These are phyloP conservation scores for Peromyscus californicus DNA, from an alignment of 2,113 vertebrate genomes.

Conservation along the genomic window DNA sequence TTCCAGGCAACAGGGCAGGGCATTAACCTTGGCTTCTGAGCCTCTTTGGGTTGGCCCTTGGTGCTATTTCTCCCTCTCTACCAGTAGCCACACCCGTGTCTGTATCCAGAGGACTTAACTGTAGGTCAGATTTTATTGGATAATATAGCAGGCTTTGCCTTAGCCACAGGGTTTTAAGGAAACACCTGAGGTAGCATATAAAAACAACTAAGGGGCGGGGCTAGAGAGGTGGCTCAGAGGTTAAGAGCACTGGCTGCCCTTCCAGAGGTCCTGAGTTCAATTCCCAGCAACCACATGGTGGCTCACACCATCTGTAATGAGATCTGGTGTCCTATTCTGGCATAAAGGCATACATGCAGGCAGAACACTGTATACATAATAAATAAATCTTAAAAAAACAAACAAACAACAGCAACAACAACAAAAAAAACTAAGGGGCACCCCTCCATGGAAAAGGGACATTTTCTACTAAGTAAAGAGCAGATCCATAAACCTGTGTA, in stretches of 20 bases:
- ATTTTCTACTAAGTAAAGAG: neutral
- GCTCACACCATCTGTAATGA: too few relatives aligned
- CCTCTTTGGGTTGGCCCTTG: neutral
- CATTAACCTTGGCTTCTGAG: neutral
- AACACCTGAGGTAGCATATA: neutral
- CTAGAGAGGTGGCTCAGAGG: too few relatives aligned
- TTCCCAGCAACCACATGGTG: too few relatives aligned
- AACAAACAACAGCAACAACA: neutral
- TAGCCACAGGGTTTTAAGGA: neutral
- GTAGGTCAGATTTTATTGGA: constrained; percentile 27
- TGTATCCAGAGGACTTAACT: neutral
- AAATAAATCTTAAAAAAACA: neutral
- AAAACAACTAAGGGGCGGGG: neutral
- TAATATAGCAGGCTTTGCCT: neutral
- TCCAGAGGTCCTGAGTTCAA: too few relatives aligned
- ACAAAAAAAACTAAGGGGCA: neutral
- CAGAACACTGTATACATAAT: too few relatives aligned
- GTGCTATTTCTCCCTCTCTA: neutral
- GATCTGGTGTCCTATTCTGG: too few relatives aligned
- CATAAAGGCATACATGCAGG: too few relatives aligned
- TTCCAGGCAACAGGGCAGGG: neutral
- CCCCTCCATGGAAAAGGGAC: neutral
- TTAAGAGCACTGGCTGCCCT: too few relatives aligned
- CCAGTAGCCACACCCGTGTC: neutral
- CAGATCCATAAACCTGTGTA: neutral